Evolutionary conservation across 1,140 invertebrate species (phyloP), one percentile per base, ranked within the genome.

Genomic region (Ceratoteleas bidentatus): DNA sequence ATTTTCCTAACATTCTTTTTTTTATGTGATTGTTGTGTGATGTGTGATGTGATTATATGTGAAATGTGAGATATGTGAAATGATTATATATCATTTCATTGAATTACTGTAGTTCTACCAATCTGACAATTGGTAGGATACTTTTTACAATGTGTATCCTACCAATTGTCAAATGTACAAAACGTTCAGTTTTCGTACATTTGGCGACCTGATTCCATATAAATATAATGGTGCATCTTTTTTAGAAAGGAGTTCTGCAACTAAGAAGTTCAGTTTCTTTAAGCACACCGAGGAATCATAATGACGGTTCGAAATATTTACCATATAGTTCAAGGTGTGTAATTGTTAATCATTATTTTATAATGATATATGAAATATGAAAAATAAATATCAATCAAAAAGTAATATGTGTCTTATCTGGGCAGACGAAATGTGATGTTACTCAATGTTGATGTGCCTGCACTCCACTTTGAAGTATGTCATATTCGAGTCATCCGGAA

Each of bases 301-400:
- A 66, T 32, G 32, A 47, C 53, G 40, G 36, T 68, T 66, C 62
- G 9, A 53, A 64, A 64, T 13, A 9, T 15, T 52, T 64, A 64
- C 15, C 50, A 11, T 53, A 33, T 54, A 24, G 36, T 66, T 66
- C 50, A 66, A 66, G 62, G 62, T 66, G 34, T 54, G 62, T 66
- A 65, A 62, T 40, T 9, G 6, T 40, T 1, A 24, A 24, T 24
- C 24, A 24, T 24, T 24, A 24, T 24, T 1, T 24, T 24, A 24
- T 24, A 24, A 24, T 24, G 24, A 24, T n/a, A n/a, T n/a, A n/a
- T n/a, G n/a, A n/a, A n/a, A n/a, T n/a, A n/a, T n/a, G n/a, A n/a
- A n/a, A n/a, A n/a, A n/a, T n/a, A n/a, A n/a, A n/a, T n/a, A n/a
- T n/a, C n/a, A n/a, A n/a, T n/a, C n/a, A n/a, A n/a, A n/a, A n/a